Base-by-base conservation (phyloP, 1,140 invertebrate species). In the Drosophila melanica region DNA sequence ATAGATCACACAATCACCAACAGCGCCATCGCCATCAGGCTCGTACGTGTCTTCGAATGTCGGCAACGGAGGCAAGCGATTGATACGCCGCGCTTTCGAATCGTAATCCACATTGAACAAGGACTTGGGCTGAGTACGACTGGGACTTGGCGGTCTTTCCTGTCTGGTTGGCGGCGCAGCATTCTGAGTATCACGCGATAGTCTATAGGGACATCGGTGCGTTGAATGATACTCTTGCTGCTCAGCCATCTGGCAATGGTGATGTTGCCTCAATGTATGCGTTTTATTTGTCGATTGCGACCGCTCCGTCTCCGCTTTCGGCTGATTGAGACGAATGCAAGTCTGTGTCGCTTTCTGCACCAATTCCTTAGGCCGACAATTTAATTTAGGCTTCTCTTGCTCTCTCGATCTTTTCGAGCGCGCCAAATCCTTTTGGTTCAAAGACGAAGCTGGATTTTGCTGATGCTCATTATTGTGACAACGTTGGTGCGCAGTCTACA, bases 1-100 rank as follows among this genome's bases (percentile, higher is more conserved):
- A 18, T 66, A 71, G 4, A 66, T 3, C 45, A 66, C 12, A 8
- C 42, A 30, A 54, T 67, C 54, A 0, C 12, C 41, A 2, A n/a
- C 35, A 20, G 30, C 51, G n/a, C 27, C 62, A 0, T 35, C 12
- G 10, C 0, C 4, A 20, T 20, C 37, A 9, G 14, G 20, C 16
- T 12, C 23, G 3, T 4, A 20, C 2, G n/a, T 14, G n/a, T 30
- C 42, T 0, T 41, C 20, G 0, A 14, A 14, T 4, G 11, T 1
- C 3, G 33, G 9, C n/a, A 39, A 12, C 0, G 59, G 3, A 0
- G 59, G 45, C 33, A 50, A 9, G 4, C 20, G 45, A 42, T 41
- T 11, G 4, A 37, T 4, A n/a, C 14, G 47, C n/a, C 20, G 33
- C 1, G 35, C 8, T 7, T 41, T 18, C 9, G 35, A 23, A 7